phyloP scores from a whole-genome alignment of 2,888 invertebrate genomes.

The Gonocerus acuteangulatus region DNA sequence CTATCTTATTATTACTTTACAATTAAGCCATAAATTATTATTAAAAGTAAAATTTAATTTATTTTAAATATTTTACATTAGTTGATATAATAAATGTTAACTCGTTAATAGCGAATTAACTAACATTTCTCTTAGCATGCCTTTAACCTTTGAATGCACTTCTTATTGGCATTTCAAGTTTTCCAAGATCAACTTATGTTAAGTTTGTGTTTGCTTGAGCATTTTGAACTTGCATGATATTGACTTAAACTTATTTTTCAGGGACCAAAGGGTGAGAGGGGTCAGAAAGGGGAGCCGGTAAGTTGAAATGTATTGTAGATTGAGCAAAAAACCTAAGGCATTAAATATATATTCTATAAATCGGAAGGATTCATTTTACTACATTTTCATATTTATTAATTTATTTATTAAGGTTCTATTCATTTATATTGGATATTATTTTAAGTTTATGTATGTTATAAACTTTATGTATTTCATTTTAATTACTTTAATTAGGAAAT shows the following conservation, averaged over 20 bases:
- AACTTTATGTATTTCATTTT: no score
- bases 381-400: no score
- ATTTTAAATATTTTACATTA: background rate
- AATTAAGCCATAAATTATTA: background rate
- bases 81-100: no score
- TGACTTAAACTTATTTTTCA: conserved; percentile 45
- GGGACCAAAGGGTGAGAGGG: conserved; percentile 86
- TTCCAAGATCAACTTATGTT: background rate
- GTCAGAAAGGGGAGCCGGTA: conserved; percentile 75
- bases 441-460: no score
- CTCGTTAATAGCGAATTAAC: no score
- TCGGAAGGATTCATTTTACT: conserved; percentile 2
- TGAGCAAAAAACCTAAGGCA: background rate
- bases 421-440: no score
- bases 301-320: conserved; percentile 45
- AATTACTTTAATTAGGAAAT: no score
- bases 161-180: conserved; percentile 1
- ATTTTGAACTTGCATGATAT: conserved; percentile 23
- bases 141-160: conserved; percentile 2
- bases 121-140: conserved; percentile 9
- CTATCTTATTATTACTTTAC: background rate
- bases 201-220: conserved; percentile 11
- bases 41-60: no score
- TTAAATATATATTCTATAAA: background rate
- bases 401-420: no score